These are phyloP conservation scores for Eucriotettix oculatus DNA, from an alignment of 2,888 invertebrate species.

Conservation along the genomic window DNA sequence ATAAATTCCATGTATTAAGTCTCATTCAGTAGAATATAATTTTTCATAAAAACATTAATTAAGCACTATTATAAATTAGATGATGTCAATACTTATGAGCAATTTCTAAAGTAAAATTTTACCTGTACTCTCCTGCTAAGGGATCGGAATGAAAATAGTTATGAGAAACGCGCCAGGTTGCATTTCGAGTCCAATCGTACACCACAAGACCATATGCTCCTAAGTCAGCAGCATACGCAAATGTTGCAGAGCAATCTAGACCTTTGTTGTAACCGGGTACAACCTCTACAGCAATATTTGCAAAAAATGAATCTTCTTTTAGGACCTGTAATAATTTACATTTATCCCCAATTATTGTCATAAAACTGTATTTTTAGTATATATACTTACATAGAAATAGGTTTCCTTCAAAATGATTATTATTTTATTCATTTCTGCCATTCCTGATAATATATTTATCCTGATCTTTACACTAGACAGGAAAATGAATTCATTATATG, in stretches of 20 bases:
- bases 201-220: constrained; percentile 64
- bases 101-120: neutral
- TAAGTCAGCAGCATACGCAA: constrained; percentile 67
- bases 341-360: too few species aligned
- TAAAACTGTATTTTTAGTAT: too few species aligned
- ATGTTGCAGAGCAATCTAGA: constrained; percentile 50
- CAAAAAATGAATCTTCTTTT: constrained; percentile 27
- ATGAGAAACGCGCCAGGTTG: constrained; percentile 56
- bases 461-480: too few species aligned
- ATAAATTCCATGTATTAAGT: too few species aligned
- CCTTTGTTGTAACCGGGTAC: constrained; percentile 24
- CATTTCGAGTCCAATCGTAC: constrained; percentile 59
- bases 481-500: too few species aligned
- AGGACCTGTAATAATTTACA: constrained; percentile 34
- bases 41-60: too few species aligned
- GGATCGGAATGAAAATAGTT: constrained; percentile 56
- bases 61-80: too few species aligned
- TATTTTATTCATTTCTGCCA: too few species aligned
- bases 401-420: too few species aligned
- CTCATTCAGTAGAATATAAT: too few species aligned
- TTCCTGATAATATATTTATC: too few species aligned
- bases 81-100: neutral
- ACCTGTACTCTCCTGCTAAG: constrained; percentile 55
- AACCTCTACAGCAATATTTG: constrained; percentile 63
- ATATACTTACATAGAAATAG: too few species aligned